These are phyloP conservation scores for Leptobrachium ailaonicum DNA, from an alignment of 2,113 vertebrate species.

Conservation along the genomic window DNA sequence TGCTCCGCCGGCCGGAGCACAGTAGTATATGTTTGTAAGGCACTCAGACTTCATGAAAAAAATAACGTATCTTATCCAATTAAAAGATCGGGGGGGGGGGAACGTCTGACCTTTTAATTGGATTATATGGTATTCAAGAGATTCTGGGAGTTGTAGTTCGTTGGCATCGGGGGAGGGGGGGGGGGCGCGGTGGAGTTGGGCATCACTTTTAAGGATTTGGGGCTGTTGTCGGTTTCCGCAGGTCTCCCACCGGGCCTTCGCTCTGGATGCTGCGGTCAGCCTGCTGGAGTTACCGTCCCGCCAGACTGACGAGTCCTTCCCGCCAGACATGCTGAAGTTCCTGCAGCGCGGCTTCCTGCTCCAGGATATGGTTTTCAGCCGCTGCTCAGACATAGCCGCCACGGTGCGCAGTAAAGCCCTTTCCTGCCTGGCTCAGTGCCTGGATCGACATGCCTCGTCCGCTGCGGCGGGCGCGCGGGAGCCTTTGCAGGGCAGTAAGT, in stretches of 20 bases:
- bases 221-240: constrained; percentile 48
- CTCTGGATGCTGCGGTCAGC: constrained; percentile 84
- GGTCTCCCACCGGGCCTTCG: constrained; percentile 82
- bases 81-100: too few species aligned
- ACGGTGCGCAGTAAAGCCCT: constrained; percentile 83
- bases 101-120: too few species aligned
- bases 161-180: too few species aligned
- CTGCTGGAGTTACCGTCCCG: constrained; percentile 81
- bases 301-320: constrained; percentile 54
- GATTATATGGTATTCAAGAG: too few species aligned
- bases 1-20: too few species aligned
- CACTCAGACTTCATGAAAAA: too few species aligned
- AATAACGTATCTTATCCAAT: too few species aligned
- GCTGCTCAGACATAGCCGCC: constrained; percentile 78
- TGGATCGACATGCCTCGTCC: constrained; percentile 70
- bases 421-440: constrained; percentile 80
- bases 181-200: too few species aligned
- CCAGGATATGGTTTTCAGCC: constrained; percentile 80
- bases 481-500: constrained; percentile 77
- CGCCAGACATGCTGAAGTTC: constrained; percentile 65
- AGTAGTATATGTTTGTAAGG: too few species aligned
- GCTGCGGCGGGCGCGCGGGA: constrained; percentile 70
- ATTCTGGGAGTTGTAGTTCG: too few species aligned
- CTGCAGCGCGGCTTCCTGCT: constrained; percentile 84
- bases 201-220: too few species aligned